These are phyloP conservation scores for Tautogolabrus adspersus DNA, from an alignment of 2,113 vertebrate species.

Conservation along the genomic window DNA sequence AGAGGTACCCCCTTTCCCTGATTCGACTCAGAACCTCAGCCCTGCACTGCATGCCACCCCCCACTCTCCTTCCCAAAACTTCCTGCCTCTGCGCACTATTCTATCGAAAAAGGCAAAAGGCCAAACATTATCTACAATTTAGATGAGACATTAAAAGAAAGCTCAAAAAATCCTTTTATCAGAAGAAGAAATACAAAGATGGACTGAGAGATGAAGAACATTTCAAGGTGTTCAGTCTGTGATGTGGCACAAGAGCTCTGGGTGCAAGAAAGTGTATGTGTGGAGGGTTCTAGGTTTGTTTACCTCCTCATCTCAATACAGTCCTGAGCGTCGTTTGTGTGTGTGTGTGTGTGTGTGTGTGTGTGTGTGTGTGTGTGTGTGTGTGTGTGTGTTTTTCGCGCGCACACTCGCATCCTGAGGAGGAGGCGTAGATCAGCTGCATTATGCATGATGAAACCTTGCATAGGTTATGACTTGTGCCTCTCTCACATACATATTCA, in stretches of 20 bases:
- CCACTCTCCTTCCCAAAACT: not conserved
- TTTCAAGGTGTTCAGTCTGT: constrained; percentile 29
- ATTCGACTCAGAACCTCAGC: not conserved
- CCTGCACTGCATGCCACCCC: not conserved
- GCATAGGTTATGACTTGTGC: constrained; percentile 83
- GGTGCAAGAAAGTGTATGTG: constrained; percentile 51
- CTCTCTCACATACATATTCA: constrained; percentile 81
- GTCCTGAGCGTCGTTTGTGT: constrained; percentile 38
- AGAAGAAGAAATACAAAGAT: not conserved
- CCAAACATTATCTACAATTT: too few species aligned
- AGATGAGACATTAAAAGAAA: not conserved
- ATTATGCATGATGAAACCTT: constrained; percentile 84
- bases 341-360: constrained; percentile 28
- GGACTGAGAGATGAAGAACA: not conserved
- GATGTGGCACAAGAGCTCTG: constrained; percentile 34
- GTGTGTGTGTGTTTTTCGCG: constrained; percentile 11
- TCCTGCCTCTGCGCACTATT: not conserved
- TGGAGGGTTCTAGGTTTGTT: constrained; percentile 66
- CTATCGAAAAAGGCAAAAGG: not conserved
- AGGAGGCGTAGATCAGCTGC: constrained; percentile 81
- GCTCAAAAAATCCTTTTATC: not conserved
- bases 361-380: constrained; percentile 23
- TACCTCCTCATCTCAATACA: constrained; percentile 70
- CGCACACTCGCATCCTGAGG: constrained; percentile 59
- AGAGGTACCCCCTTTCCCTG: too few species aligned